Base-by-base conservation (phyloP, 2,888 invertebrate genomes). In the Limnephilus lunatus region DNA sequence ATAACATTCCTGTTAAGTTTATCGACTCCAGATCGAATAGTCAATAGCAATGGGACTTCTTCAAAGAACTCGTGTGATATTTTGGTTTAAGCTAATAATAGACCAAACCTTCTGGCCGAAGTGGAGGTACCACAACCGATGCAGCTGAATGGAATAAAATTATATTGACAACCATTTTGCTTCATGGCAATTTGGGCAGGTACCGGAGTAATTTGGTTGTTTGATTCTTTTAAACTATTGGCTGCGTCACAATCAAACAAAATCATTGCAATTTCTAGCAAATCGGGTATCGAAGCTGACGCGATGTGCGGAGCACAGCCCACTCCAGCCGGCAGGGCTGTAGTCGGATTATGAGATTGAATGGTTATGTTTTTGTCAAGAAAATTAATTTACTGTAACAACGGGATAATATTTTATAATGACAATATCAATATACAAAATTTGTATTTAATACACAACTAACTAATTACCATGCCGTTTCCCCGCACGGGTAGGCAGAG, bases 61-160 rank as follows among this genome's bases (percentile, higher is more conserved):
- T 82, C 32, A 86, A 86, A n/a, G 44, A 48, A 88, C 32, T 88
- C 68, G 86, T 30, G 44, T 68, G 88, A 88, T 80, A 68, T 88
- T 88, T 88, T 30, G 88, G 48, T 88, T 87, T 87, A 53, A 68
- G 68, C 25, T 68, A 88, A 88, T 88, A 53, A 88, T 88, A 88
- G 68, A 88, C 31, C 25, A 68, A 31, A 31, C 31, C 80, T 88
- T 30, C 68, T 15, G n/a, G 32, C 88, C 53, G 88, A 68, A 88
- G 88, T 30, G 12, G 39, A 87, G 32, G 19, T 35, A 32, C 9
- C 32, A 32, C 31, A 12, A 85, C 39, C 1, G 12, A 4, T 3
- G 48, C 48, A 25, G 48, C 48, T 19, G 7, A n/a, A 19, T 14
- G 83, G 31, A 32, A 82, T 82, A 32, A 11, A 15, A 32, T 31